Evolutionary conservation across 2,888 invertebrate genomes (phyloP).

Genomic region (Agonopterix heracliana): DNA sequence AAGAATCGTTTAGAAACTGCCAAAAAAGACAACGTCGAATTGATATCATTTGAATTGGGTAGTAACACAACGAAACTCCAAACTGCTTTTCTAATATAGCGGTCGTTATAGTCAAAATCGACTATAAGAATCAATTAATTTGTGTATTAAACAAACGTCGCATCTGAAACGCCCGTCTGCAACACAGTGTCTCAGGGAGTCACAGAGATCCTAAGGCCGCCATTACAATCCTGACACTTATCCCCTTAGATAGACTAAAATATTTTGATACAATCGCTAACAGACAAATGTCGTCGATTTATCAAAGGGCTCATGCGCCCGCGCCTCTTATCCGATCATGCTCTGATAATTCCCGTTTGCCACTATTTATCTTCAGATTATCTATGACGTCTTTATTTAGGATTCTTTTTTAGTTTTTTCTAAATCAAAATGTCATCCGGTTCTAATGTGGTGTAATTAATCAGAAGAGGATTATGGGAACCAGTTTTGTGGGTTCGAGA

Average conservation of each 20-base stretch:
- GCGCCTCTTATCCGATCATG: slow-evolving; percentile 37
- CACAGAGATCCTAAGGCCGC: slow-evolving; percentile 47
- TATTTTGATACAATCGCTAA: slow-evolving; percentile 71
- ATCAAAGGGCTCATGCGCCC: slow-evolving; percentile 50
- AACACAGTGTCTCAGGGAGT: slow-evolving; percentile 19
- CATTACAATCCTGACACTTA: slow-evolving; percentile 63
- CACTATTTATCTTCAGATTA: slow-evolving; percentile 66
- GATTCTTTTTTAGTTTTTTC: slow-evolving; percentile 29
- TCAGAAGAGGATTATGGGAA: slow-evolving; percentile 9
- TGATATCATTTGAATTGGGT: too few species aligned
- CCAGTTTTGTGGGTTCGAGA: too few species aligned
- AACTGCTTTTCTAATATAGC: too few species aligned
- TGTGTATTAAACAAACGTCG: slow-evolving; percentile 5
- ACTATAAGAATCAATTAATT: too few species aligned
- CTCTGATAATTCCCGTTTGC: slow-evolving; percentile 51
- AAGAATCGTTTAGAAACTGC: too few species aligned
- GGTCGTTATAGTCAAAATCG: too few species aligned
- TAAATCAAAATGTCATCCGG: slow-evolving; percentile 30
- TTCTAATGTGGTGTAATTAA: slow-evolving; percentile 39
- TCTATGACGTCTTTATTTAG: slow-evolving; percentile 60
- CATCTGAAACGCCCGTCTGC: slow-evolving; percentile 27
- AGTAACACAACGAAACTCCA: too few species aligned
- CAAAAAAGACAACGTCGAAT: too few species aligned
- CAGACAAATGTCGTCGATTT: slow-evolving; percentile 70
- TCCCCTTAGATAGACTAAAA: slow-evolving; percentile 59